Evolutionary conservation across 2,113 vertebrate genomes (phyloP).

Genomic region (Sinocyclocheilus rhinocerous): DNA sequence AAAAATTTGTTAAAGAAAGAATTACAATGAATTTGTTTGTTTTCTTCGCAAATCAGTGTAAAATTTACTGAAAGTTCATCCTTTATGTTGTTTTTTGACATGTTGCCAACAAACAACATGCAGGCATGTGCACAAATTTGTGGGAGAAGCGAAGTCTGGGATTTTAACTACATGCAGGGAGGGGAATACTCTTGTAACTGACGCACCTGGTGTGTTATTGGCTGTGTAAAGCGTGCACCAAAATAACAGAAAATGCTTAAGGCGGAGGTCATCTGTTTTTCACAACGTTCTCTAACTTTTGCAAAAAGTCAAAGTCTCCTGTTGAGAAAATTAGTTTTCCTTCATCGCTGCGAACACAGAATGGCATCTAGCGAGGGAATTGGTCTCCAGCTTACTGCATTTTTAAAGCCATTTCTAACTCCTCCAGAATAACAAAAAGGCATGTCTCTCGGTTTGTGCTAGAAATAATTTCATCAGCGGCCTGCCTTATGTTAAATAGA

Average conservation of each 20-base stretch:
- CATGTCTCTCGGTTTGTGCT: neutral
- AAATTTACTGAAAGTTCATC: neutral
- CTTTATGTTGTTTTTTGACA: slow-evolving; percentile 4
- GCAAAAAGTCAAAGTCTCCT: neutral
- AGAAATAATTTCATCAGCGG: neutral
- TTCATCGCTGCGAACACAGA: neutral
- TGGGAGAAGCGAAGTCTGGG: neutral
- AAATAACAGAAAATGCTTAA: neutral
- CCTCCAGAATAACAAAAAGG: slow-evolving; percentile 16
- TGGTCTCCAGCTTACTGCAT: neutral
- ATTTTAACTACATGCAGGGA: neutral
- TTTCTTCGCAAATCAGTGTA: neutral
- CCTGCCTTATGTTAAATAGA: slow-evolving; percentile 14
- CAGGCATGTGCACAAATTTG: neutral
- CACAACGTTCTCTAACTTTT: neutral
- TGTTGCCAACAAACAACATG: neutral
- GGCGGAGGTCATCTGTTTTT: neutral
- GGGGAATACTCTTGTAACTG: slow-evolving; percentile 1
- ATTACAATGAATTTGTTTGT: neutral
- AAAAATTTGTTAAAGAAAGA: neutral
- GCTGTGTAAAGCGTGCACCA: neutral
- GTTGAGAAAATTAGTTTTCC: neutral
- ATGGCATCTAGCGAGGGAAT: neutral
- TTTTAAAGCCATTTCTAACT: neutral
- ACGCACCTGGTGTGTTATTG: neutral